A percentile compares a stretch with the other conserved stretches of the same genome.
Evolutionary conservation across 1,140 invertebrate species (phyloP).

Genomic region (Ostrea edulis): DNA sequence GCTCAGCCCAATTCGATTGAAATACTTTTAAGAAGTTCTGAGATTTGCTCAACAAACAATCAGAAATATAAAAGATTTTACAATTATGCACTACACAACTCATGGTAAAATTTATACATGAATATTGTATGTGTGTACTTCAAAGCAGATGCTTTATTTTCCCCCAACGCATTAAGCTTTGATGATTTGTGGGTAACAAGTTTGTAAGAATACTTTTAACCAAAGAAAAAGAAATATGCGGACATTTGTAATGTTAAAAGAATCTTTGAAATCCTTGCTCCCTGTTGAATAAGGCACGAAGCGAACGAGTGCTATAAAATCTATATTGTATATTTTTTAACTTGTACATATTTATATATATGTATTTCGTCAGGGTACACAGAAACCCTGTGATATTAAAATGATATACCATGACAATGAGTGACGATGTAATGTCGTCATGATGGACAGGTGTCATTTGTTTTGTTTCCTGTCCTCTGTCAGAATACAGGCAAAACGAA

Average conservation of each 20-base stretch:
- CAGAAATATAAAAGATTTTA: not conserved
- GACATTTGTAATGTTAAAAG: not conserved
- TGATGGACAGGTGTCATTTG: not conserved
- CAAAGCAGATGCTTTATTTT: not conserved
- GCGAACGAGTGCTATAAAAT: slow-evolving; percentile 13
- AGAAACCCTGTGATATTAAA: slow-evolving; percentile 11
- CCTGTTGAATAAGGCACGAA: slow-evolving; percentile 18
- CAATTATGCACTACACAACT: not conserved
- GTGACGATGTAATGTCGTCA: not conserved
- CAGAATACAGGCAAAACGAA: slow-evolving; percentile 1
- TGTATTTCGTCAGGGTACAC: slow-evolving; percentile 14
- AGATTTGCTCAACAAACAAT: not conserved
- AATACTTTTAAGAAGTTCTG: not conserved
- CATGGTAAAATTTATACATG: not conserved
- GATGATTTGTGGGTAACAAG: not conserved
- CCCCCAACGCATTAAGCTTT: not conserved
- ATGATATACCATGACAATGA: slow-evolving; percentile 16
- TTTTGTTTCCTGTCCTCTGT: not conserved
- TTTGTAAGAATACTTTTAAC: not conserved
- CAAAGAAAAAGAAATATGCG: not conserved
- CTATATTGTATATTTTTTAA: slow-evolving; percentile 13
- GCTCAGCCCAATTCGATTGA: not conserved
- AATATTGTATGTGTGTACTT: slow-evolving; percentile 4
- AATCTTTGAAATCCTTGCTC: slow-evolving; percentile 25
- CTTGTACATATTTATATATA: slow-evolving; percentile 16